Conservation (phyloP, 2,797 vertebrate species). For the Ceyx erithaca region DNA sequence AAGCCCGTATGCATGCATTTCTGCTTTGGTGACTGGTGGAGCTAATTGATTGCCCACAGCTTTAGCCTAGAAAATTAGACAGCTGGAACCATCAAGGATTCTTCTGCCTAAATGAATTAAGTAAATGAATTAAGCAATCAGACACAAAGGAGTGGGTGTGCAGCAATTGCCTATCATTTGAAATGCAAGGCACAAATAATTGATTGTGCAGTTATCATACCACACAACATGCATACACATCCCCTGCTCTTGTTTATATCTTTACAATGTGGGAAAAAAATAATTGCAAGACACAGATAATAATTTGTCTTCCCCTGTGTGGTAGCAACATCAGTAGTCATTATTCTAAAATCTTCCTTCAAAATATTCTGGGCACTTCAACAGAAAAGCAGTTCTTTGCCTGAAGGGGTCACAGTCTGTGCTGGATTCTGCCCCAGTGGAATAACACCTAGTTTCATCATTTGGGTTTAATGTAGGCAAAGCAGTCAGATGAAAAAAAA, state of each 20-base stretch:
- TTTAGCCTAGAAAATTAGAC: constrained; percentile 38
- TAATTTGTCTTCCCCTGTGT: constrained; percentile 2
- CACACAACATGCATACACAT: not conserved
- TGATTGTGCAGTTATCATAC: constrained; percentile 27
- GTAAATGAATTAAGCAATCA: constrained; percentile 62
- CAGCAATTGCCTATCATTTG: constrained; percentile 23
- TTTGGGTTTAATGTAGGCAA: not conserved
- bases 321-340: not conserved
- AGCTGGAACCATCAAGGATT: constrained; percentile 38
- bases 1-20: not conserved
- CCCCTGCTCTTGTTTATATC: not conserved
- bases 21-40: not conserved
- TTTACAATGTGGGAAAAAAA: not conserved
- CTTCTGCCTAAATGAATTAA: constrained; percentile 55
- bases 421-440: not conserved
- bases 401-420: not conserved
- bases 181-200: constrained; percentile 21
- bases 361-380: not conserved
- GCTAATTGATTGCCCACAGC: constrained; percentile 26
- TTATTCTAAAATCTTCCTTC: constrained; percentile 15
- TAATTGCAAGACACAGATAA: not conserved
- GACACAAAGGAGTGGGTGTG: constrained; percentile 34
- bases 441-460: not conserved
- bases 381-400: not conserved
- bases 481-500: not conserved